Base-by-base conservation (phyloP, 2,888 invertebrate genomes). In the Pheosia tremula region DNA sequence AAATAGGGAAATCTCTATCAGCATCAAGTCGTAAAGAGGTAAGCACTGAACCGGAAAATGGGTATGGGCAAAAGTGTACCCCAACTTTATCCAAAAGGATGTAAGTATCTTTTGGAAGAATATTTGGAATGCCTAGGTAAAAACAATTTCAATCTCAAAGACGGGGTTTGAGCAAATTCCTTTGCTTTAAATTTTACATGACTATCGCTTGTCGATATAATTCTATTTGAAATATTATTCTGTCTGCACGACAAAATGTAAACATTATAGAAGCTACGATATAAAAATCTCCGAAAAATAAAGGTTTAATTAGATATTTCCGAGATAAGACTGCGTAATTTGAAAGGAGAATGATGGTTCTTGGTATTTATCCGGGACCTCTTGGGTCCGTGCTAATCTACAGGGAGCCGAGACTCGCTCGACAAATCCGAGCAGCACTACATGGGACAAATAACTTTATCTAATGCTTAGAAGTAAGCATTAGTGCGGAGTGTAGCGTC, bases 391-490 rank as follows among this genome's bases (percentile, higher is more conserved):
- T 72, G 69, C 72, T 79, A 82, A 83, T 86, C 83, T 84, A 77
- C 69, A 74, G 73, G 63, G 78, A 69, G 79, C 71, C 68, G 74
- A 72, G 77, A 75, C 74, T 78, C 76, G 77, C 74, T 70, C 78
- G 79, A 74, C 79, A 90, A 89, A 90, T 90, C 89, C 87, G 79
- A 80, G 81, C 77, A 82, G 80, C 80, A 85, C 82, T 88, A 83
- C 83, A 85, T 80, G 83, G 84, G 85, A 85, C 87, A 86, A 89
- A 88, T 87, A 89, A 88, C 86, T 88, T 88, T 85, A 82, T 87
- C 87, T 87, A 89, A 86, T 89, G 84, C 83, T 86, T 80, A 84
- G 87, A 85, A 87, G 84, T 87, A 84, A 87, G 88, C 84, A 90
- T 90, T 89, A 90, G 84, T 85, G 81, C 80, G 74, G 86, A 88